These are phyloP conservation scores for Wasmannia auropunctata DNA, from an alignment of 1,140 invertebrate species.

Conservation along the genomic window DNA sequence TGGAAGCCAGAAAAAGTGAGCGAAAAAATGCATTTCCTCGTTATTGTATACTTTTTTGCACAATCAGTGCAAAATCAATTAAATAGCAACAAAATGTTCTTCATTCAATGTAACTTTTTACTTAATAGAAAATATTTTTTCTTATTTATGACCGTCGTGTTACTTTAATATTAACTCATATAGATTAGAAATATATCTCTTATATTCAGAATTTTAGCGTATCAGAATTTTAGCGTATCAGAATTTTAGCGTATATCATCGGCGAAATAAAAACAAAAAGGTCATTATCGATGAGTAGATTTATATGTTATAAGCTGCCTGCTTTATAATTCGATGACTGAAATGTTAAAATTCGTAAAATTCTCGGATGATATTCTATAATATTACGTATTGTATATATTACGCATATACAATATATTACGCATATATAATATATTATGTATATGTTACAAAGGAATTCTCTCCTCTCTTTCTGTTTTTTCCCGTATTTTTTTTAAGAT, in stretches of 20 bases:
- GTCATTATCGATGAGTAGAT: background rate
- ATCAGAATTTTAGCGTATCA: background rate
- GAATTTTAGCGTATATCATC: background rate
- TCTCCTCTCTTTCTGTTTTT: no score
- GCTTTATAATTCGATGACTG: background rate
- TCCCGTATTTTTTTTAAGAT: no score
- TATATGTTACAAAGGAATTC: no score
- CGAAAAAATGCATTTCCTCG: background rate
- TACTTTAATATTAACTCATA: background rate
- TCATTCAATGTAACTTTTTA: background rate
- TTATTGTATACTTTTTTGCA: background rate
- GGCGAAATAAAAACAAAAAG: background rate
- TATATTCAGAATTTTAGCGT: background rate
- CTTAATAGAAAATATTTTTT: background rate
- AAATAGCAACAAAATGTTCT: background rate
- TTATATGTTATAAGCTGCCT: background rate
- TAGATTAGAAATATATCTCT: background rate
- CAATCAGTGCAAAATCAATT: background rate
- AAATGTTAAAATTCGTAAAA: background rate
- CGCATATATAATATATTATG: no score
- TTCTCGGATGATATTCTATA: background rate
- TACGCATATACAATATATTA: no score
- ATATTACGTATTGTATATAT: no score
- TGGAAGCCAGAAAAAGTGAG: background rate
- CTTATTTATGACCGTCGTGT: no score